A percentile compares a stretch with the other conserved stretches of the same genome.
Conservation (phyloP, 2,113 vertebrate species). For the Aix galericulata region DNA sequence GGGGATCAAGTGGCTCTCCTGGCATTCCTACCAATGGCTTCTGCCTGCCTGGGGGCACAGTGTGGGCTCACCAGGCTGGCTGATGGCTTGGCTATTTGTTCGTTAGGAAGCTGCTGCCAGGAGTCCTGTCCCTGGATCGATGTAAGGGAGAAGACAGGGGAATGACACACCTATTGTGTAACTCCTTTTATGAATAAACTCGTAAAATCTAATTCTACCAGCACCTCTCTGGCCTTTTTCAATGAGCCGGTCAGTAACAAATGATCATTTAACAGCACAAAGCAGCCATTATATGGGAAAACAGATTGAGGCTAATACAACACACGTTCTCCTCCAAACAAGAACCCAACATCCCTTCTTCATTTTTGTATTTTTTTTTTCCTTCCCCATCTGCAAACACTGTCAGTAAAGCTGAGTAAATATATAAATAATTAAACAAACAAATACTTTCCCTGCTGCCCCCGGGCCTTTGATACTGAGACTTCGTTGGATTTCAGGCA, state of each 20-base stretch:
- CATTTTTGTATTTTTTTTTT: background rate
- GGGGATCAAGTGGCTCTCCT: fast-evolving
- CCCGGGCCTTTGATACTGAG: slow-evolving; percentile 51
- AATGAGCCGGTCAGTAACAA: background rate
- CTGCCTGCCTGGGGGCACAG: background rate
- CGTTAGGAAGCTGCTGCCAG: background rate
- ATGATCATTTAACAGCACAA: slow-evolving; percentile 28
- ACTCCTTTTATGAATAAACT: slow-evolving; percentile 16
- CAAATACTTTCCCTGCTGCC: slow-evolving; percentile 61
- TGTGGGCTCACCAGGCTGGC: background rate
- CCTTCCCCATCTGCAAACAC: slow-evolving; percentile 35
- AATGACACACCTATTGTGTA: slow-evolving; percentile 2
- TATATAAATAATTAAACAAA: slow-evolving; percentile 73
- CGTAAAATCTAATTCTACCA: background rate
- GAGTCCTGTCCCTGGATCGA: background rate
- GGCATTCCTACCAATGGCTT: fast-evolving
- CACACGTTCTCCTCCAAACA: background rate
- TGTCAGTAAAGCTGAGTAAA: slow-evolving; percentile 57
- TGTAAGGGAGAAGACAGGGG: background rate
- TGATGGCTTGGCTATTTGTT: background rate
- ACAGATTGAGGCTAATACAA: slow-evolving; percentile 18
- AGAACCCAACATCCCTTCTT: background rate
- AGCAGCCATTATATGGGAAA: background rate
- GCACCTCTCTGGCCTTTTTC: background rate
- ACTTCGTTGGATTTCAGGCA: slow-evolving; percentile 58